Evolutionary conservation across 1,140 invertebrate genomes (phyloP).

Genomic region (Penaeus vannamei): DNA sequence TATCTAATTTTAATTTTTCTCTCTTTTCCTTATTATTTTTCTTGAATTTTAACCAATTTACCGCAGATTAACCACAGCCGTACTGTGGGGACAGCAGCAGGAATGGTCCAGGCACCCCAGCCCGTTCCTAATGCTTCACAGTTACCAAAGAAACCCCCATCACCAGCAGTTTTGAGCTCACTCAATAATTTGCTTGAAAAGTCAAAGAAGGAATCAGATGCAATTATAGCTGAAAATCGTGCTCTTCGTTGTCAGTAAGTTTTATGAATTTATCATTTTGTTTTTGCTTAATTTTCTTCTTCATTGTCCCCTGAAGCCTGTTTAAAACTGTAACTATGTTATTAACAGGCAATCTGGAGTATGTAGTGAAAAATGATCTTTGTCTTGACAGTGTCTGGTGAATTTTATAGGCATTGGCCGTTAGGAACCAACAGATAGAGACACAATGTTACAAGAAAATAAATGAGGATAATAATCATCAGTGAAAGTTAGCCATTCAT

Average conservation of each 20-base stretch:
- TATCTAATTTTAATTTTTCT: background rate
- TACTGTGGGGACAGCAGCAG: background rate
- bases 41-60: no score
- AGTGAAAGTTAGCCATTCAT: no score
- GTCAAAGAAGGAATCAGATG: conserved; percentile 58
- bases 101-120: conserved; percentile 2
- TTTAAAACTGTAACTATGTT: no score
- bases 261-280: background rate
- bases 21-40: background rate
- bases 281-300: background rate
- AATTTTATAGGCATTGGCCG: no score
- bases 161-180: conserved; percentile 50
- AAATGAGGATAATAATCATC: no score
- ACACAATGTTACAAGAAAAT: no score
- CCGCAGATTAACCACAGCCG: conserved; percentile 55
- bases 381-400: no score
- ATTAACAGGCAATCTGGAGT: no score
- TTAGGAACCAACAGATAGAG: no score
- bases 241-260: conserved; percentile 64
- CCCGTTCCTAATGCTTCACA: conserved; percentile 49
- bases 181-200: conserved; percentile 54
- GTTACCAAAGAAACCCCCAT: conserved; percentile 54
- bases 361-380: no score
- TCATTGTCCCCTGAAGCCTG: no score
- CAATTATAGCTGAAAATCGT: conserved; percentile 61